Percentiles rank a stretch among this genome's conserved stretches.
Evolutionary conservation across 2,888 invertebrate genomes (phyloP).

Genomic region (Adelphocoris suturalis): DNA sequence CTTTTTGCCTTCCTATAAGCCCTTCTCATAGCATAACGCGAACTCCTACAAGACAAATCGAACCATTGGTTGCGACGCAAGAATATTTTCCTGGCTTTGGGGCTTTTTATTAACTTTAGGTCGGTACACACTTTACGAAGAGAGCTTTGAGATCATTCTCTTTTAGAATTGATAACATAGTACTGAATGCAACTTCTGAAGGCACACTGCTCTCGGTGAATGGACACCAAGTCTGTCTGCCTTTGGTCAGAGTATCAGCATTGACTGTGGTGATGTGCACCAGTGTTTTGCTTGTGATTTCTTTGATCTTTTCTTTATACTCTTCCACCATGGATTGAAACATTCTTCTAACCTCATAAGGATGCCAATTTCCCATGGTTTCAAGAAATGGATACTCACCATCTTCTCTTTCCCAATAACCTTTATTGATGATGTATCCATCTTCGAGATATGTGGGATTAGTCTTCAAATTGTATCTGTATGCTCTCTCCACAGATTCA

Average conservation of each 20-base stretch:
- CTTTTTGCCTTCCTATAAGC: too few relatives aligned
- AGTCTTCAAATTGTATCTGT: background rate
- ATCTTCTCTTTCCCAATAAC: background rate
- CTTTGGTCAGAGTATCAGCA: conserved; percentile 74
- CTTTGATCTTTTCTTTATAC: background rate
- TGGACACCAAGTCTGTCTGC: conserved; percentile 75
- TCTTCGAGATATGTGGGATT: background rate
- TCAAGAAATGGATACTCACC: background rate
- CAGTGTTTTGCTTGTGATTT: background rate
- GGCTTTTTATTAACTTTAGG: too few relatives aligned
- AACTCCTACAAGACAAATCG: too few relatives aligned
- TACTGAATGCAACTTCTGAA: conserved; percentile 75
- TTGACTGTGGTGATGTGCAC: background rate
- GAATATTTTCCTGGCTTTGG: too few relatives aligned
- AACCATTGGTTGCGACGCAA: too few relatives aligned
- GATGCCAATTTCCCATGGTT: conserved; percentile 74
- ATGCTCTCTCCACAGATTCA: background rate
- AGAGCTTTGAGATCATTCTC: conserved; percentile 68
- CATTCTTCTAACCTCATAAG: conserved; percentile 74
- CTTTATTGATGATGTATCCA: background rate
- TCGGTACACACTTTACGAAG: too few relatives aligned
- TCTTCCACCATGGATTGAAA: conserved; percentile 62
- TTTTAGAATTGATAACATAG: conserved; percentile 74
- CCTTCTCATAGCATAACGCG: too few relatives aligned
- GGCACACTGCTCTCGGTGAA: conserved; percentile 74